A percentile compares a stretch with the other conserved stretches of the same genome.
Evolutionary conservation across 2,888 invertebrate genomes (phyloP).

Genomic region (Papilio demoleus): DNA sequence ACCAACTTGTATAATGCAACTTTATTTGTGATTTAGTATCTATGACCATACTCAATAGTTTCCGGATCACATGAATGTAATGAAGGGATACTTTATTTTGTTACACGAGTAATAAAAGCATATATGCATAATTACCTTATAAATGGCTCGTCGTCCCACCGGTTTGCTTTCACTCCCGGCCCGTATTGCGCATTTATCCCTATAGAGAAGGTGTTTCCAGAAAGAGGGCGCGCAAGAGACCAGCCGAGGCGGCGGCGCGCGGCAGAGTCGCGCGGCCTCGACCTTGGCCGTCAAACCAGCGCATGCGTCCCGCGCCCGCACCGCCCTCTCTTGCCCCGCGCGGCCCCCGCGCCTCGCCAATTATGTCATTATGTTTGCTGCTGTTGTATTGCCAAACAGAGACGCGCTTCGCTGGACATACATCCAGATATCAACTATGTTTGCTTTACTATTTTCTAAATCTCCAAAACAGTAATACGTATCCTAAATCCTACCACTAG

Average conservation of each 20-base stretch:
- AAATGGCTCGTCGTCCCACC: constrained; percentile 40
- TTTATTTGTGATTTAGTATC: constrained; percentile 17
- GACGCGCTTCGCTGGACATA: constrained; percentile 68
- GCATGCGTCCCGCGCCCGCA: constrained; percentile 77
- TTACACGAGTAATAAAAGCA: neutral
- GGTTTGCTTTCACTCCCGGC: constrained; percentile 64
- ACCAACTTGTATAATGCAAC: constrained; percentile 29
- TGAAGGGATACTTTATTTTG: neutral
- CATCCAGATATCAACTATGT: constrained; percentile 49
- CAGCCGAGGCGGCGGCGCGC: constrained; percentile 79
- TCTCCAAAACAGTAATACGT: neutral
- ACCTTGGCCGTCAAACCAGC: constrained; percentile 83
- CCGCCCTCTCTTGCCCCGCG: constrained; percentile 49
- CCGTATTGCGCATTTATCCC: constrained; percentile 67
- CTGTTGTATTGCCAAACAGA: constrained; percentile 76
- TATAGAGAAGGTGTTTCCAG: constrained; percentile 63
- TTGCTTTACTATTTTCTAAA: constrained; percentile 32
- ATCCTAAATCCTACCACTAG: too few relatives aligned
- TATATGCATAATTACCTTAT: constrained; percentile 58
- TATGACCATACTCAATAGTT: constrained; percentile 1
- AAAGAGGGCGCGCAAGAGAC: constrained; percentile 70
- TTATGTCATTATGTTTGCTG: constrained; percentile 80
- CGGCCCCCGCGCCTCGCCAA: constrained; percentile 60
- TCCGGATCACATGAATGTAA: constrained; percentile 39
- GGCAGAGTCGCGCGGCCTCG: constrained; percentile 79